These are phyloP conservation scores for Idaea dimidiata DNA, from an alignment of 2,888 invertebrate species.

Conservation along the genomic window DNA sequence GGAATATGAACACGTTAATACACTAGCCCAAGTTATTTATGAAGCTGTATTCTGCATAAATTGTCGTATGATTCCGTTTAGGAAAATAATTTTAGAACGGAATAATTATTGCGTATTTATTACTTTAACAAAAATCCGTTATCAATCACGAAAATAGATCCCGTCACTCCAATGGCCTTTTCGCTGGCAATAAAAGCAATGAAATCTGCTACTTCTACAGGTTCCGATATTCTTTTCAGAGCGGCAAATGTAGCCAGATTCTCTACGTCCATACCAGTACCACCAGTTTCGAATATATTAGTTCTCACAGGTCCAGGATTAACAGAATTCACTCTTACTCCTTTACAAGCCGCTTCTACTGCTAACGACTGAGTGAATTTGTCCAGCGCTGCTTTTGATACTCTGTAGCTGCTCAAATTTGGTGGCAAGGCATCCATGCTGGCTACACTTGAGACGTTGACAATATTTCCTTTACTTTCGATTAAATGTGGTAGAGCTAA, in stretches of 20 bases:
- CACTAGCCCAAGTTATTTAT: too few relatives aligned
- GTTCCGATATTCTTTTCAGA: slow-evolving; percentile 14
- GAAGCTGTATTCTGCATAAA: too few relatives aligned
- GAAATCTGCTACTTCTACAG: slow-evolving; percentile 41
- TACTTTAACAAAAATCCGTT: slow-evolving; percentile 24
- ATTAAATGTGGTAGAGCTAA: slow-evolving; percentile 8
- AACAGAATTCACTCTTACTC: slow-evolving; percentile 85
- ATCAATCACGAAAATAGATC: slow-evolving; percentile 30
- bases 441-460: slow-evolving; percentile 19
- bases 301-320: slow-evolving; percentile 85
- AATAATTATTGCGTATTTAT: slow-evolving; percentile 8
- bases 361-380: slow-evolving; percentile 87
- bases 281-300: slow-evolving; percentile 21
- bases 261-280: slow-evolving; percentile 7
- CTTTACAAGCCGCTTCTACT: slow-evolving; percentile 79
- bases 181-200: slow-evolving; percentile 40
- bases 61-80: too few relatives aligned
- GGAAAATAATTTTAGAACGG: too few relatives aligned
- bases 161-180: slow-evolving; percentile 39
- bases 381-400: slow-evolving; percentile 87
- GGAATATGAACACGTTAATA: too few relatives aligned
- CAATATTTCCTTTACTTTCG: slow-evolving; percentile 26
- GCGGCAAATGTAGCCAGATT: slow-evolving; percentile 9
- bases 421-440: not conserved
- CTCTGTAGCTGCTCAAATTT: slow-evolving; percentile 66